Evolutionary conservation across 2,113 vertebrate species (phyloP), one percentile per base, ranked within the genome.

Genomic region (Nothocercus nigrocapillus): DNA sequence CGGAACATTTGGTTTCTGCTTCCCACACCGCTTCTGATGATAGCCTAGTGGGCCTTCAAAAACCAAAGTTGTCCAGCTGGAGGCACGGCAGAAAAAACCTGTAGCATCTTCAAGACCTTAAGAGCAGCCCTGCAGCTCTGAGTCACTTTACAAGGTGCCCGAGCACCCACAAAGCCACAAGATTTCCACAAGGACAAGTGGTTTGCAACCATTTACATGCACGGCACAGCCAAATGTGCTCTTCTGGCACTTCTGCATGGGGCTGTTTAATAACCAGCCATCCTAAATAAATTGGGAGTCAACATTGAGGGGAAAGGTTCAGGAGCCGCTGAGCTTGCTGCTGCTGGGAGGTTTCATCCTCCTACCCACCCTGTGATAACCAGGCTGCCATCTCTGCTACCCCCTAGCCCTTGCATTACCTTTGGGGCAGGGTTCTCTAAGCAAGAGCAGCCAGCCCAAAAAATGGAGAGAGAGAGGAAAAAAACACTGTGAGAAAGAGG

Each of bases 11-110:
- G 58, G 67, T 11, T 76, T 77, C 72, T 66, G 38, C 63, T 5
- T 85, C 58, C 28, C 47, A 38, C 49, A 70, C 74, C 42, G n/a
- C 20, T 15, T 19, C 27, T 17, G 38, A 82, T 36, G 27, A 51
- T 10, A 67, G 22, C 22, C 0, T 0, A 76, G 11, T 6, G 9
- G 19, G 40, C 58, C 58, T 69, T 47, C 62, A 68, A 45, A 79
- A 30, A 72, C 2, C 20, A 54, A 77, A 34, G 16, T 2, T 44
- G 9, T 38, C 42, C 17, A 1, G 5, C 40, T 58, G 58, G 19
- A 83, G 67, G 13, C 40, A 74, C 53, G 38, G 49, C 30, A 32
- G 69, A 80, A 45, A 40, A 16, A 74, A 81, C 11, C 22, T 54
- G 36, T 22, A 70, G 22, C 45, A 93, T 13, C 61, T 34, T 47